These are phyloP conservation scores for Zaprionus africanus DNA, from an alignment of 1,140 invertebrate genomes.

Conservation along the genomic window DNA sequence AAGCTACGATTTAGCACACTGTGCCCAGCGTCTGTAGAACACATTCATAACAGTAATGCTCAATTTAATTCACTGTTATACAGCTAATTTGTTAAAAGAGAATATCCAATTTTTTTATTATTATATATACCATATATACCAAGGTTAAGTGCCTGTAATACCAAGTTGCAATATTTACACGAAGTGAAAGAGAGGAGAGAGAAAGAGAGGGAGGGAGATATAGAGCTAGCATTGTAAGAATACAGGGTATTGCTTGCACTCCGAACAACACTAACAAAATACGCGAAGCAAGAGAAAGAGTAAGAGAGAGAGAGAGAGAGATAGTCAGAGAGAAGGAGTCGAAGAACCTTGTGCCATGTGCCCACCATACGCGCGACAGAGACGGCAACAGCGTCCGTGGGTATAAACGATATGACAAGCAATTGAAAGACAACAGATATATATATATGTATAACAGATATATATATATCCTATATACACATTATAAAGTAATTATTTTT, in stretches of 20 bases:
- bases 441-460: too few relatives aligned
- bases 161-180: slow-evolving; percentile 73
- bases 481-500: slow-evolving; percentile 49
- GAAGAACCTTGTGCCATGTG: slow-evolving; percentile 67
- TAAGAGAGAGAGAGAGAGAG: slow-evolving; percentile 3
- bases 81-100: slow-evolving; percentile 17
- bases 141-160: slow-evolving; percentile 74
- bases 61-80: slow-evolving; percentile 60
- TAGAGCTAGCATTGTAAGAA: slow-evolving; percentile 51
- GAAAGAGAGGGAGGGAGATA: background rate
- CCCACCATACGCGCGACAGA: slow-evolving; percentile 42
- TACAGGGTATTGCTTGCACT: slow-evolving; percentile 53
- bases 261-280: slow-evolving; percentile 29
- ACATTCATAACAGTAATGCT: slow-evolving; percentile 48
- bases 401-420: background rate
- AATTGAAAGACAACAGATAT: slow-evolving; percentile 15
- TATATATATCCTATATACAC: slow-evolving; percentile 16
- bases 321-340: slow-evolving; percentile 10
- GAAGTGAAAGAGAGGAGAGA: slow-evolving; percentile 18
- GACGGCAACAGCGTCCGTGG: slow-evolving; percentile 10
- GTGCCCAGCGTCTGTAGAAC: slow-evolving; percentile 27
- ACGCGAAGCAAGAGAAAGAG: slow-evolving; percentile 8
- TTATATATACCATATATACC: slow-evolving; percentile 23
- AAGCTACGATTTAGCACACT: background rate
- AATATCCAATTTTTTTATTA: slow-evolving; percentile 14